A percentile compares a stretch with the other conserved stretches of the same genome.
These are phyloP conservation scores for Rachycentron canadum DNA, from an alignment of 2,797 vertebrate genomes.

Conservation along the genomic window DNA sequence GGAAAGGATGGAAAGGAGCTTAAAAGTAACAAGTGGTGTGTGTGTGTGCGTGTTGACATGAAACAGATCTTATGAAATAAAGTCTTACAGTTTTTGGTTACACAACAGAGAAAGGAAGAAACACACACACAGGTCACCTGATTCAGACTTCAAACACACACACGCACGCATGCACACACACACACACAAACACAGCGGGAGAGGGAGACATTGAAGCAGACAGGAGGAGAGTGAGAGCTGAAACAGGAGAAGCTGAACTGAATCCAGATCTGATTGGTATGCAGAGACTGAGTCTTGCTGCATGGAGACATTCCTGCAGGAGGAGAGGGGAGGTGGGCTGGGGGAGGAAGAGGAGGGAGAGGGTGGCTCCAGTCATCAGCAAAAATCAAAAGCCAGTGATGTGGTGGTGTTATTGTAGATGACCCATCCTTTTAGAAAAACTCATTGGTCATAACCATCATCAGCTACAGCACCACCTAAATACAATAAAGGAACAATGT, in stretches of 20 bases:
- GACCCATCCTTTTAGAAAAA: background rate
- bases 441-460: background rate
- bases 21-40: background rate
- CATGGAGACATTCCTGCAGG: constrained; percentile 61
- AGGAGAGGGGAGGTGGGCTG: constrained; percentile 24
- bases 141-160: background rate
- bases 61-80: background rate
- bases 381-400: constrained; percentile 10
- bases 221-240: constrained; percentile 34
- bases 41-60: background rate
- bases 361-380: constrained; percentile 15
- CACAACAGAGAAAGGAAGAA: constrained; percentile 9
- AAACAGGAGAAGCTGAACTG: constrained; percentile 63
- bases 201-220: constrained; percentile 10
- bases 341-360: background rate
- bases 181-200: background rate
- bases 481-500: background rate
- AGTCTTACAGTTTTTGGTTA: background rate
- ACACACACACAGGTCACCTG: constrained; percentile 21
- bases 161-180: background rate
- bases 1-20: constrained; percentile 24
- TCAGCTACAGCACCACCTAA: background rate
- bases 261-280: constrained; percentile 73
- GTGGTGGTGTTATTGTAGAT: background rate
- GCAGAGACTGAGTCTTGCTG: constrained; percentile 56